Evolutionary conservation across 2,888 invertebrate genomes (phyloP).

Genomic region (Parasteatoda lunata): DNA sequence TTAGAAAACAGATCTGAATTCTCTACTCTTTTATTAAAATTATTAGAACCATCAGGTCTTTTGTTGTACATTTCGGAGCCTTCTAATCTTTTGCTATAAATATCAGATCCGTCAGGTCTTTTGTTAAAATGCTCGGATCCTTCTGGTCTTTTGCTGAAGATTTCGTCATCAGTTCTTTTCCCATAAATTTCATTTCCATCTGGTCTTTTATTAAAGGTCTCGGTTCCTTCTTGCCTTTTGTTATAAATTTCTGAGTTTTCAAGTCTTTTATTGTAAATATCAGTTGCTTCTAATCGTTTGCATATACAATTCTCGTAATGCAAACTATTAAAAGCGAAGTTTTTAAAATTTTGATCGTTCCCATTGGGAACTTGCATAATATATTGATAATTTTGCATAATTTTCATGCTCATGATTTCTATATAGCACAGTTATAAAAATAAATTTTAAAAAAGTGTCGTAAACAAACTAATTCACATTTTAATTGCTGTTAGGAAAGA

Average conservation of each 20-base stretch:
- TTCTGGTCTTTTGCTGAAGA: slow-evolving; percentile 8
- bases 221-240: slow-evolving; percentile 34
- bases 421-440: not conserved
- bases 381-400: slow-evolving; percentile 65
- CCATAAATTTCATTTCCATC: slow-evolving; percentile 33
- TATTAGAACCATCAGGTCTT: slow-evolving; percentile 3
- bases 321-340: slow-evolving; percentile 60
- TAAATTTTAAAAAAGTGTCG: no score
- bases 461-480: no score
- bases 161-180: not conserved
- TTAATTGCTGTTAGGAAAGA: no score
- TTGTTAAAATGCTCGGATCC: slow-evolving; percentile 13
- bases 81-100: slow-evolving; percentile 30
- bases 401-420: slow-evolving; percentile 59
- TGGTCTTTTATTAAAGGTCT: slow-evolving; percentile 21
- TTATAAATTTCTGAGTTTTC: slow-evolving; percentile 32
- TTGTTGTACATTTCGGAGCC: slow-evolving; percentile 24
- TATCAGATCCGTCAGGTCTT: slow-evolving; percentile 35
- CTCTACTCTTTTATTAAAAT: slow-evolving; percentile 14
- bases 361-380: slow-evolving; percentile 65
- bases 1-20: slow-evolving; percentile 15
- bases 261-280: slow-evolving; percentile 38
- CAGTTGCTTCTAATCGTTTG: slow-evolving; percentile 45
- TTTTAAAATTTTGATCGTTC: slow-evolving; percentile 59
- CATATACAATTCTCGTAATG: slow-evolving; percentile 65